Percentiles rank a stretch among this genome's conserved stretches.
Evolutionary conservation across 2,888 invertebrate genomes (phyloP).

Genomic region (Luffia ferchaultella): DNA sequence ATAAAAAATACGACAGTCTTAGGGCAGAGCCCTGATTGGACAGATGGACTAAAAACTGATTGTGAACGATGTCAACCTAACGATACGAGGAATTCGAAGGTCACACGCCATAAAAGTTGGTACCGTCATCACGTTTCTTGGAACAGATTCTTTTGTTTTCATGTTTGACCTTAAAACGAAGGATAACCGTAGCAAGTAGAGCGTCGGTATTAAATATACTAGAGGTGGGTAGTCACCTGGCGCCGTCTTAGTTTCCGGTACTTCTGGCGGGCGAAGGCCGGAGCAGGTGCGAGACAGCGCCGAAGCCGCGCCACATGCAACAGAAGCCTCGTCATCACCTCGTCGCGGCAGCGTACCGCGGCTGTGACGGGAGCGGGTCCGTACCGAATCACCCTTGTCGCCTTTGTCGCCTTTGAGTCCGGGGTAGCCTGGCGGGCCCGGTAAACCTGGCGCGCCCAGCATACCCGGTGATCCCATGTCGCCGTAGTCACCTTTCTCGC

Average conservation of each 20-base stretch:
- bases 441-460: slow-evolving; percentile 91
- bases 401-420: slow-evolving; percentile 92
- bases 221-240: slow-evolving; percentile 70
- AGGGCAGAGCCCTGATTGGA: no score
- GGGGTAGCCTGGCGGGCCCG: slow-evolving; percentile 85
- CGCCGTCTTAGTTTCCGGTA: slow-evolving; percentile 84
- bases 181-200: no score
- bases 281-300: slow-evolving; percentile 14
- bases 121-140: no score
- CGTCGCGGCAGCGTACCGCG: slow-evolving; percentile 22
- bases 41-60: no score
- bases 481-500: slow-evolving; percentile 88
- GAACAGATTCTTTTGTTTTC: no score
- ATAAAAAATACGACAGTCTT: no score
- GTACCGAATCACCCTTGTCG: slow-evolving; percentile 92
- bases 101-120: no score
- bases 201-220: no score
- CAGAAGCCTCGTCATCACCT: background rate
- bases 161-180: no score
- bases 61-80: no score
- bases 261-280: slow-evolving; percentile 62
- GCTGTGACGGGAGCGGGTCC: slow-evolving; percentile 25
- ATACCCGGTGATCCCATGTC: slow-evolving; percentile 94
- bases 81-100: no score
- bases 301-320: background rate